Evolutionary conservation across 1,140 invertebrate genomes (phyloP).

Genomic region (Panagrolaimus sp.): DNA sequence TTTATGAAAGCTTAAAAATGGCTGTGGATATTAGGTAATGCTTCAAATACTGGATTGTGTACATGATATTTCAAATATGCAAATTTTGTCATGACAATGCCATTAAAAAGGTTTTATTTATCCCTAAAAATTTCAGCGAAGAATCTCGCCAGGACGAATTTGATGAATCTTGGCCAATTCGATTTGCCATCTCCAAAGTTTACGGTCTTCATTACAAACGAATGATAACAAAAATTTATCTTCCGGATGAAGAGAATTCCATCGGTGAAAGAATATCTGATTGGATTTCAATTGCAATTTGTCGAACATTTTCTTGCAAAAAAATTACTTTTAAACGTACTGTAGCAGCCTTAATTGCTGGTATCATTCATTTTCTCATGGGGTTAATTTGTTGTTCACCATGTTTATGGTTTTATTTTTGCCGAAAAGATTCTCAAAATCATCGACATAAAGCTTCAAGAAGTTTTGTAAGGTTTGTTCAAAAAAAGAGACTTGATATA

Average conservation of each 20-base stretch:
- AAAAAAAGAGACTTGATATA: no score
- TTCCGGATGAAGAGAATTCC: constrained; percentile 8
- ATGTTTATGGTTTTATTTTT: constrained; percentile 13
- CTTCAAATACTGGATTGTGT: no score
- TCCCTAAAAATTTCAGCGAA: no score
- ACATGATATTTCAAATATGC: no score
- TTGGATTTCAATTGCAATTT: not conserved
- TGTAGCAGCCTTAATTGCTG: not conserved
- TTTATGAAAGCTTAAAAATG: not conserved
- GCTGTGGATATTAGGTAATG: not conserved
- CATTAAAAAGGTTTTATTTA: no score
- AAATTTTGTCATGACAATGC: no score
- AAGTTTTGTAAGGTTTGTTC: constrained; percentile 10
- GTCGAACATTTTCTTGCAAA: not conserved
- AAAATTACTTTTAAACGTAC: not conserved
- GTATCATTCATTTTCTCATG: not conserved
- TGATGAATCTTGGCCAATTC: constrained; percentile 2
- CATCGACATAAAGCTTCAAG: not conserved
- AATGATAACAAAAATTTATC: constrained; percentile 1
- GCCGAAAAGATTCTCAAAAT: not conserved
- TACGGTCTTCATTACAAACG: constrained; percentile 5
- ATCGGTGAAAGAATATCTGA: not conserved
- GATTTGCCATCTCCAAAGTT: constrained; percentile 4
- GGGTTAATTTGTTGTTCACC: not conserved
- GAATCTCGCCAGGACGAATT: not conserved